Conservation (phyloP, 2,113 vertebrate genomes). For the Xerus inauris region DNA sequence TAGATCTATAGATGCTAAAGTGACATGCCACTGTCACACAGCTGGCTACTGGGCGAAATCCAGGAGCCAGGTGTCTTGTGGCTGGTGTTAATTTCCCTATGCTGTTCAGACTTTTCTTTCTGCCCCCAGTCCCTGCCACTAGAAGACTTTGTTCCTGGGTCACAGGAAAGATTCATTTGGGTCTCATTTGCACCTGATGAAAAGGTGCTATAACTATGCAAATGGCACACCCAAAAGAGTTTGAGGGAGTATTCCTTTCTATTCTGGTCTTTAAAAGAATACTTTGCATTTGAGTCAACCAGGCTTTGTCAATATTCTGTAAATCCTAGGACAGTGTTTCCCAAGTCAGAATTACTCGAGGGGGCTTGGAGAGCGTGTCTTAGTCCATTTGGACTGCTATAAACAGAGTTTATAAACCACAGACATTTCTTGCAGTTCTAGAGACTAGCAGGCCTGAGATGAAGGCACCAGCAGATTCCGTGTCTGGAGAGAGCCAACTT, state of each 20-base stretch:
- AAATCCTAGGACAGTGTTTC: constrained; percentile 10
- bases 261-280: constrained; percentile 52
- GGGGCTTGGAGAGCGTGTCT: accelerated
- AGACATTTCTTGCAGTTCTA: neutral
- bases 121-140: neutral
- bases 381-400: neutral
- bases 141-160: constrained; percentile 49
- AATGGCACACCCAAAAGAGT: constrained; percentile 49
- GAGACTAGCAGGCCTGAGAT: neutral
- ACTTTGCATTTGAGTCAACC: constrained; percentile 69
- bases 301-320: neutral
- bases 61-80: constrained; percentile 14
- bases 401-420: neutral
- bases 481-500: too few relatives aligned
- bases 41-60: neutral
- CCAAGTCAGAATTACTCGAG: neutral
- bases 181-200: constrained; percentile 75
- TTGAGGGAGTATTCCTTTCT: constrained; percentile 52
- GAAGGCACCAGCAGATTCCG: neutral
- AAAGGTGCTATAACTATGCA: constrained; percentile 68
- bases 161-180: constrained; percentile 72
- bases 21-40: neutral
- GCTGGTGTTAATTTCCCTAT: constrained; percentile 61
- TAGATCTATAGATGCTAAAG: neutral
- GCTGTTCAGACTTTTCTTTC: neutral